Evolutionary conservation across 2,113 vertebrate genomes (phyloP), one percentile per base, ranked within the genome.

Genomic region (Coreoperca whiteheadi): DNA sequence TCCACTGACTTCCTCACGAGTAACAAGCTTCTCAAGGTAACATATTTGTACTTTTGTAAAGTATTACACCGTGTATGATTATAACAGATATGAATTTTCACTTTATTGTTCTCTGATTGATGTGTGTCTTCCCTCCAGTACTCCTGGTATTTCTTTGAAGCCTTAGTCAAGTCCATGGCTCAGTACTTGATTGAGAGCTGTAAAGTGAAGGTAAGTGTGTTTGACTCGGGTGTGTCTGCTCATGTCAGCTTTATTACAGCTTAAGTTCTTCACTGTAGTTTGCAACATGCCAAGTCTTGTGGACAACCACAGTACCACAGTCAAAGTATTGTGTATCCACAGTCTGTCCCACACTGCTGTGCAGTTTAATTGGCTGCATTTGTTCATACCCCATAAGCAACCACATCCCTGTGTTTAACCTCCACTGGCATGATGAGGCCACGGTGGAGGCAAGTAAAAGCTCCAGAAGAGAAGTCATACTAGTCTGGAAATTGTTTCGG

Each of bases 91-190:
- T 46, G 8, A 70, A 50, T 68, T 41, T 59, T 4, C 41, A 76
- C 57, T 74, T 37, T 56, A 20, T 56, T 75, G 72, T 83, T 82
- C 18, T 76, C 71, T 87, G 70, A 79, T 85, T 79, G 28, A 61
- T 86, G 60, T 63, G 9, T 90, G 21, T 93, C 30, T 92, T 34
- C 87, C 90, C 60, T 93, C 46, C 87, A 99, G 98, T 99, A 99
- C 94, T 99, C 98, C 1, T 99, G 98, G 98, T 99, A 99, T 96
- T 99, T 99, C 96, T 99, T 99, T 91, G 97, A 99, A 94, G 96
- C 98, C 82, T 94, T 99, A 81, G 96, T 98, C 91, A 99, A 99
- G 90, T 99, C 97, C 90, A 98, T 99, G 98, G 98, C 98, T 87
- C 98, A 99, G 91, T 97, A 98, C 91, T 91, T 99, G 94, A 96